These are phyloP conservation scores for Phengaris arion DNA, from an alignment of 2,888 invertebrate genomes.

Conservation along the genomic window DNA sequence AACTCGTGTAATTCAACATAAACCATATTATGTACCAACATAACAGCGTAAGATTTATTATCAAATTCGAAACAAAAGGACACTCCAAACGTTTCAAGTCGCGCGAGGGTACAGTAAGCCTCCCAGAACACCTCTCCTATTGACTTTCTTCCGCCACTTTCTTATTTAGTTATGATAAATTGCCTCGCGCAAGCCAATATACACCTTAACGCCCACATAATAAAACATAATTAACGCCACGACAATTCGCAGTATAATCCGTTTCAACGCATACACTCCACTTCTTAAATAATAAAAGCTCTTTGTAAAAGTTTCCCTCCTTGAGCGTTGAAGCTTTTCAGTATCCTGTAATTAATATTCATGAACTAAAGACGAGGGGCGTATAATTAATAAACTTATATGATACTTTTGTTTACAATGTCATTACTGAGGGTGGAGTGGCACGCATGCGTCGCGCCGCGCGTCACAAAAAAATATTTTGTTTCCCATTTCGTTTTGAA, in stretches of 20 bases:
- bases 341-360: constrained; percentile 80
- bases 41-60: constrained; percentile 23
- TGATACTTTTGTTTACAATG: constrained; percentile 80
- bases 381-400: constrained; percentile 80
- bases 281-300: constrained; percentile 80
- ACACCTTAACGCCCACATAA: constrained; percentile 42
- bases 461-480: not conserved
- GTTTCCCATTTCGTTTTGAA: constrained; percentile 2
- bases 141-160: constrained; percentile 79
- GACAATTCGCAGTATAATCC: constrained; percentile 60
- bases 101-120: constrained; percentile 52
- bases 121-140: constrained; percentile 75
- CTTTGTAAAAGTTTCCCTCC: constrained; percentile 80
- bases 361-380: constrained; percentile 75
- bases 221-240: constrained; percentile 46
- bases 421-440: constrained; percentile 62
- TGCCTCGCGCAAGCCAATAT: constrained; percentile 43
- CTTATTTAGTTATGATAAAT: constrained; percentile 74
- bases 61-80: constrained; percentile 25
- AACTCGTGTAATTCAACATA: constrained; percentile 4
- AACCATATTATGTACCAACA: constrained; percentile 24
- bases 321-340: constrained; percentile 78
- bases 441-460: constrained; percentile 12
- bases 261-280: constrained; percentile 70
- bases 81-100: constrained; percentile 9